A percentile compares a stretch with the other conserved stretches of the same genome.
phyloP scores from a whole-genome alignment of 1,140 invertebrate species.

The Archegozetes longisetosus region DNA sequence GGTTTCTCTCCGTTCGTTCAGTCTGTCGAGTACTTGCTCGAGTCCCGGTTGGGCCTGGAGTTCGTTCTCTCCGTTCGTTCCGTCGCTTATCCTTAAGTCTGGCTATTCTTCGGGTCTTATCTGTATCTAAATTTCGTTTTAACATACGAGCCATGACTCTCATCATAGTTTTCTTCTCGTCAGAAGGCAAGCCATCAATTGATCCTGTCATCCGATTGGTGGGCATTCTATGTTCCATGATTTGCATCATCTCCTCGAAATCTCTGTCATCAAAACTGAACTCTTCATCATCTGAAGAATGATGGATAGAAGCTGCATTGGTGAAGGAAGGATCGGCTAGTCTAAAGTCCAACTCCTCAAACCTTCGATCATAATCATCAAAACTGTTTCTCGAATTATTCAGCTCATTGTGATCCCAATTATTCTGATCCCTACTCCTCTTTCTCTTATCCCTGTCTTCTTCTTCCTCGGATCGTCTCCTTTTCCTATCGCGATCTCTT shows the following conservation, averaged over 20 bases:
- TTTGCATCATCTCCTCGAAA: neutral
- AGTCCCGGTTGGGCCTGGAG: neutral
- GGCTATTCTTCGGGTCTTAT: neutral
- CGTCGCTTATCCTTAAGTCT: conserved; percentile 1
- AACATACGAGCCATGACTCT: conserved; percentile 3
- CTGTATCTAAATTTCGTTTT: conserved; percentile 8
- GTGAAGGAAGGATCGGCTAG: neutral
- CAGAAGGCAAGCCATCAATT: neutral
- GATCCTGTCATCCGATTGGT: neutral
- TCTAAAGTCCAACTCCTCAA: neutral
- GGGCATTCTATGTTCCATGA: neutral
- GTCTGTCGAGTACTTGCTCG: no score
- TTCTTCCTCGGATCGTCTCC: neutral
- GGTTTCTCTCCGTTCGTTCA: no score
- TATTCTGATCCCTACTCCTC: neutral
- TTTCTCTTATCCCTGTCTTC: neutral
- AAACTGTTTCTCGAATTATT: neutral
- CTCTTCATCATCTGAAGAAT: neutral
- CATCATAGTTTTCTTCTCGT: neutral
- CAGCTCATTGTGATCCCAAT: neutral
- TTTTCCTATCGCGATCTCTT: neutral
- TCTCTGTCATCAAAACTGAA: neutral
- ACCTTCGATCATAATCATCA: neutral
- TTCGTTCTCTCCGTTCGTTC: neutral
- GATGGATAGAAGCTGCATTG: neutral